A percentile compares a stretch with the other conserved stretches of the same genome.
Evolutionary conservation across 2,888 invertebrate species (phyloP).

Genomic region (Cephus pygmeus): DNA sequence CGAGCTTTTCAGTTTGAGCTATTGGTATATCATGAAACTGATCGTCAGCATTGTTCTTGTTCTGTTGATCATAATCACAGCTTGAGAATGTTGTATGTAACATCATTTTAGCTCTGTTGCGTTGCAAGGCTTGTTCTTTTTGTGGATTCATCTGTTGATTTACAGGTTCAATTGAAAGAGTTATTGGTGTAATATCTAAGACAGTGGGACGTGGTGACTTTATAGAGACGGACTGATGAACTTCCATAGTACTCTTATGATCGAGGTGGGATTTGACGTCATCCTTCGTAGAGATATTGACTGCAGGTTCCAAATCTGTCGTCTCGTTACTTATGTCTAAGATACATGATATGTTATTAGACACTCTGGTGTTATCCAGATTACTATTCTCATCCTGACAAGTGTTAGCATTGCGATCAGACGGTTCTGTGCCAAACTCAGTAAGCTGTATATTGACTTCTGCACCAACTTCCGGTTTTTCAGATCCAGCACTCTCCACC

Average conservation of each 20-base stretch:
- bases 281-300: background rate
- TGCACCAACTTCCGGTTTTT: background rate
- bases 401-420: constrained; percentile 5
- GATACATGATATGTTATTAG: background rate
- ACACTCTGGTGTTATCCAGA: background rate
- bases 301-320: background rate
- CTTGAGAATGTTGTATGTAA: constrained; percentile 15
- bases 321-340: background rate
- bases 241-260: constrained; percentile 4
- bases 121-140: constrained; percentile 9
- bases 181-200: constrained; percentile 31
- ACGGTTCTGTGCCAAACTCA: constrained; percentile 15
- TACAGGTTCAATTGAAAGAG: constrained; percentile 13
- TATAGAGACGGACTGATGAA: constrained; percentile 15
- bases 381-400: constrained; percentile 21
- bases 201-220: constrained; percentile 38
- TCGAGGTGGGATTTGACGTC: background rate
- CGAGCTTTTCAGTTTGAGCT: constrained; percentile 13
- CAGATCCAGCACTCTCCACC: constrained; percentile 62
- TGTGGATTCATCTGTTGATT: constrained; percentile 7
- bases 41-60: constrained; percentile 11
- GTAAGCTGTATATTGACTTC: background rate
- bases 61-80: constrained; percentile 13
- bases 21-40: constrained; percentile 10
- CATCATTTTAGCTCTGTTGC: constrained; percentile 13